phyloP scores from a whole-genome alignment of 2,797 vertebrate genomes.

The Periparus ater region DNA sequence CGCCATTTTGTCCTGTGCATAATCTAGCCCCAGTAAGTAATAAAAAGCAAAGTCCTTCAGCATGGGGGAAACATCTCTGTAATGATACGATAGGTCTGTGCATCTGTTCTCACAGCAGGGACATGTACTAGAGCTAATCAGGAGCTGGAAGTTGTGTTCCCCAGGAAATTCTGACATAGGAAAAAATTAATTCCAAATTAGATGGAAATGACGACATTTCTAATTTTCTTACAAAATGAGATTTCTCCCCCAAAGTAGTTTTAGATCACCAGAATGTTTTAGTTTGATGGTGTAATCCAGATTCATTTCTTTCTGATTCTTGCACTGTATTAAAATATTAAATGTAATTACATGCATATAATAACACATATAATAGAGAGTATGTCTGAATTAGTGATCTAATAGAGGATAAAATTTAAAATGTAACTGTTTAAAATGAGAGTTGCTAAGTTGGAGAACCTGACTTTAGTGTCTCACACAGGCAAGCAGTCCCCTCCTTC shows the following conservation, averaged over 20 bases:
- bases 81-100: slow-evolving; percentile 59
- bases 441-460: not conserved
- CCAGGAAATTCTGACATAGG: slow-evolving; percentile 54
- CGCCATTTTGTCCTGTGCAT: slow-evolving; percentile 64
- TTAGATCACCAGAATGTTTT: slow-evolving; percentile 22
- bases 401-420: not conserved
- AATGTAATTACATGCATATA: slow-evolving; percentile 23
- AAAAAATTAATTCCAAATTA: slow-evolving; percentile 66
- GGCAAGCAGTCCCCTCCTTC: not conserved
- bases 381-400: not conserved
- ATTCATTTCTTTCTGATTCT: not conserved
- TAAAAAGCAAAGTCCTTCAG: slow-evolving; percentile 70
- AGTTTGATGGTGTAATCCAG: slow-evolving; percentile 17
- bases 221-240: slow-evolving; percentile 58
- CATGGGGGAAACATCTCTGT: slow-evolving; percentile 67
- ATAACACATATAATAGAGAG: not conserved
- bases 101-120: slow-evolving; percentile 69
- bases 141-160: slow-evolving; percentile 65
- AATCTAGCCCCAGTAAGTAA: slow-evolving; percentile 66
- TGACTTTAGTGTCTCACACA: not conserved
- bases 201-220: slow-evolving; percentile 49
- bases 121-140: slow-evolving; percentile 63
- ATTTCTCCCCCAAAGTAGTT: slow-evolving; percentile 40
- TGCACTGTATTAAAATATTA: slow-evolving; percentile 32
- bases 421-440: not conserved